Base-by-base conservation (phyloP, 2,888 invertebrate species). In the Archips crataeganus region DNA sequence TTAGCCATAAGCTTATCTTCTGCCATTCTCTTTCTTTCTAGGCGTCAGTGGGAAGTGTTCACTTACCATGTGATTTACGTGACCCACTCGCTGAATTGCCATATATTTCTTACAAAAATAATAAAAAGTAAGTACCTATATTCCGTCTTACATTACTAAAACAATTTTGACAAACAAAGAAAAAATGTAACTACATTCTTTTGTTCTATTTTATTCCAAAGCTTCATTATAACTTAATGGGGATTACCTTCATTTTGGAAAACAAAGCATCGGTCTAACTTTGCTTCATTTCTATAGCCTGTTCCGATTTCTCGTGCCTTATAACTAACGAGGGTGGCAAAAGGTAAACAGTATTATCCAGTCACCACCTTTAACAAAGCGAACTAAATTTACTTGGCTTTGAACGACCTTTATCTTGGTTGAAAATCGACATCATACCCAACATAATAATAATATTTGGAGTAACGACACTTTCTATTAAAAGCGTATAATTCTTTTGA, bases 301-400 rank as follows among this genome's bases (percentile, higher is more conserved):
- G 65, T 60, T 64, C 64, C 36, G 51, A 64, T 69, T 63, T 32
- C 63, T 34, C 62, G 57, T 61, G 64, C 61, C 70, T 70, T 60
- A 51, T 54, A 74, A 65, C 74, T 74, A 74, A 70, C 70, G 51
- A 39, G 54, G 65, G 72, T 68, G 69, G 69, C 36, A 64, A 74
- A 70, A 69, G 70, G 69, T 45, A 74, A 74, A 74, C 74, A 74
- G 36, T 54, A 65, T 65, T 36, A 61, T 74, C 13, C 32, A 64
- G 49, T 59, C 39, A 47, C 39, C 34, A 36, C n/a, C 5, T 67
- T 49, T 69, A 69, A 73, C 64, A 69, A 62, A 72, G 72, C 63
- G 57, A n/a, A 68, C 68, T 68, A 63, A 72, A 66, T 62, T 66
- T 51, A 65, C 65, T 39, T 0, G 6, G 15, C 51, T 15, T 51